phyloP scores from a whole-genome alignment of 2,888 invertebrate genomes.

The Cryptophagus acutangulus region DNA sequence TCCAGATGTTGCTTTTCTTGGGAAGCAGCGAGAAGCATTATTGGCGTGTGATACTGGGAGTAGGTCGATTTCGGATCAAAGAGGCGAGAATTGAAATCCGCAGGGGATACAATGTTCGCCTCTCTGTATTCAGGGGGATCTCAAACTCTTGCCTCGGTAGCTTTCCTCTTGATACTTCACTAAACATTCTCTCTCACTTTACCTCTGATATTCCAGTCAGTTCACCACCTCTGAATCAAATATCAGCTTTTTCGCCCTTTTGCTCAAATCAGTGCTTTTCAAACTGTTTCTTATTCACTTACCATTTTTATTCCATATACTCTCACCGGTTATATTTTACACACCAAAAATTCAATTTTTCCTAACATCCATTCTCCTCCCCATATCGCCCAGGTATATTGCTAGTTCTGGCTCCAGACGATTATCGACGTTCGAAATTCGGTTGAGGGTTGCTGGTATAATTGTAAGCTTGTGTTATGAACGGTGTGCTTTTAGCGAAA shows the following conservation, averaged over 20 bases:
- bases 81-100: slow-evolving; percentile 45
- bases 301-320: background rate
- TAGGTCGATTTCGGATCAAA: slow-evolving; percentile 42
- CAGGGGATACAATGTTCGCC: slow-evolving; percentile 35
- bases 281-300: background rate
- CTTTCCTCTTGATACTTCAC: slow-evolving; percentile 2
- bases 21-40: slow-evolving; percentile 23
- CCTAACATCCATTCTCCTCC: background rate
- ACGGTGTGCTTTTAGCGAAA: slow-evolving; percentile 7
- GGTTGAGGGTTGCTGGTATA: background rate
- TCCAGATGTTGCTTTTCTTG: slow-evolving; percentile 41
- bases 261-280: background rate
- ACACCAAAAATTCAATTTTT: background rate
- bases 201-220: background rate
- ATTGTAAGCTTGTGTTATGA: background rate
- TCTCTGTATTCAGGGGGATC: slow-evolving; percentile 1
- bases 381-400: background rate
- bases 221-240: background rate
- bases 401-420: background rate
- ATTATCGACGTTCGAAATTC: background rate
- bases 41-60: slow-evolving; percentile 37
- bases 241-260: no score
- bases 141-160: slow-evolving; percentile 5
- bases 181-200: slow-evolving; percentile 5
- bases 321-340: background rate